These are phyloP conservation scores for Eugnorisma glareosa DNA, from an alignment of 2,888 invertebrate species.

Conservation along the genomic window DNA sequence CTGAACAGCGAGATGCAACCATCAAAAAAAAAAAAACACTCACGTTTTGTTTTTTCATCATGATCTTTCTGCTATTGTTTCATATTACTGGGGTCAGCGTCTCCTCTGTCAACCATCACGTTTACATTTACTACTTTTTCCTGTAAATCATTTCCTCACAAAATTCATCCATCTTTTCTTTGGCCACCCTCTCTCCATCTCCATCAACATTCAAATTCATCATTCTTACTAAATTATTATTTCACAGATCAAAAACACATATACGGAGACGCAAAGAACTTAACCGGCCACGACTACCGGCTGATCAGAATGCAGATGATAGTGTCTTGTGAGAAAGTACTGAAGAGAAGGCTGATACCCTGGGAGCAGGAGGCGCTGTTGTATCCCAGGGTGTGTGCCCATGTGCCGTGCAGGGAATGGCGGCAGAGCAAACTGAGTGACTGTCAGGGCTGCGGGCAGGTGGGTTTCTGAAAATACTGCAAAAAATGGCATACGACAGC, in stretches of 20 bases:
- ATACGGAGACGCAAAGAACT: constrained; percentile 85
- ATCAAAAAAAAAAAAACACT: too few relatives aligned
- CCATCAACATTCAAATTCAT: too few relatives aligned
- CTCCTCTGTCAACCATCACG: too few relatives aligned
- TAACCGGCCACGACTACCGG: constrained; percentile 91
- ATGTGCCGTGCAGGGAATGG: constrained; percentile 90
- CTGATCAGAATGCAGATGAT: constrained; percentile 92
- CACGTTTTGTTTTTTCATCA: too few relatives aligned
- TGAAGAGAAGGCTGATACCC: constrained; percentile 90
- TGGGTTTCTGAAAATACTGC: constrained; percentile 64
- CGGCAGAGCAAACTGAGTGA: constrained; percentile 85
- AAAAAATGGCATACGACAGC: not conserved
- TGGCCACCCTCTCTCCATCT: too few relatives aligned
- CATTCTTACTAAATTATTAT: too few relatives aligned
- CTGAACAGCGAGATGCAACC: too few relatives aligned
- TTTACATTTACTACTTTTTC: too few relatives aligned
- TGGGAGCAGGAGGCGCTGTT: constrained; percentile 93
- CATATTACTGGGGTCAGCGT: too few relatives aligned
- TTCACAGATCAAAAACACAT: constrained; percentile 88
- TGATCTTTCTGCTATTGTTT: too few relatives aligned
- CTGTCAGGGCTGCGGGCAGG: constrained; percentile 91
- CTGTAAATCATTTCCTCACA: too few relatives aligned
- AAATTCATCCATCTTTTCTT: too few relatives aligned
- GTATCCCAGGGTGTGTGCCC: constrained; percentile 92
- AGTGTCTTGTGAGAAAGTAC: constrained; percentile 90